These are phyloP conservation scores for Rhinophrynus dorsalis DNA, from an alignment of 2,797 vertebrate genomes.

Conservation along the genomic window DNA sequence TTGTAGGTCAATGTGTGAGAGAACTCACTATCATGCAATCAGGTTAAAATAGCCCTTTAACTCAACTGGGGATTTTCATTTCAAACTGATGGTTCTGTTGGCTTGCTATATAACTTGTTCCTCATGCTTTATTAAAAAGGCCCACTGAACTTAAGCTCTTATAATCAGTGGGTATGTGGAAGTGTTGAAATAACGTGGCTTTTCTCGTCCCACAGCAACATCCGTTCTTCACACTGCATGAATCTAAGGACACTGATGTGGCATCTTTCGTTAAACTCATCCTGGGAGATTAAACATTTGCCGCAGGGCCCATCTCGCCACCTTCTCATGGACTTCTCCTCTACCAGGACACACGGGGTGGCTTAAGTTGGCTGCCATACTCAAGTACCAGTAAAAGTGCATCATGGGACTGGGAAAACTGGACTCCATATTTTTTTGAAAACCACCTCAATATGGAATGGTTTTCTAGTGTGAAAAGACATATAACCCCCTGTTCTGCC, in stretches of 20 bases:
- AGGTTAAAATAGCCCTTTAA: too few species aligned
- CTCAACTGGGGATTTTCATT: too few species aligned
- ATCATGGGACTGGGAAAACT: constrained; percentile 46
- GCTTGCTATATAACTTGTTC: too few species aligned
- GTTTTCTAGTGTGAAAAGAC: constrained; percentile 29
- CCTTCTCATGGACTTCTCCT: constrained; percentile 34
- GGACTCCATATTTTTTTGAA: constrained; percentile 52
- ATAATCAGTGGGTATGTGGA: too few species aligned
- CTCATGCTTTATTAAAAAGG: too few species aligned
- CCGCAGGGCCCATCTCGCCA: neutral
- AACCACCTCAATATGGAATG: constrained; percentile 51
- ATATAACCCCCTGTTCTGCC: constrained; percentile 49
- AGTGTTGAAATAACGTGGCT: too few species aligned
- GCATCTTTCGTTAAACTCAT: constrained; percentile 93
- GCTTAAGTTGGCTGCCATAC: constrained; percentile 57
- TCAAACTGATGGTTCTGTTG: too few species aligned
- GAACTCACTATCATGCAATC: too few species aligned
- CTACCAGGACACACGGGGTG: constrained; percentile 51
- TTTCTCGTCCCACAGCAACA: constrained; percentile 78
- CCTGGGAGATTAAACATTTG: constrained; percentile 80
- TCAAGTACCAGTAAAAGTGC: constrained; percentile 62
- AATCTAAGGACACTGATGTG: constrained; percentile 95
- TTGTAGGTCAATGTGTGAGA: too few species aligned
- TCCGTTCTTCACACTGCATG: constrained; percentile 89
- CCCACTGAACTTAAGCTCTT: too few species aligned